Conservation (phyloP, 92 coral and sea anemone species). For the Palythoa grandis region DNA sequence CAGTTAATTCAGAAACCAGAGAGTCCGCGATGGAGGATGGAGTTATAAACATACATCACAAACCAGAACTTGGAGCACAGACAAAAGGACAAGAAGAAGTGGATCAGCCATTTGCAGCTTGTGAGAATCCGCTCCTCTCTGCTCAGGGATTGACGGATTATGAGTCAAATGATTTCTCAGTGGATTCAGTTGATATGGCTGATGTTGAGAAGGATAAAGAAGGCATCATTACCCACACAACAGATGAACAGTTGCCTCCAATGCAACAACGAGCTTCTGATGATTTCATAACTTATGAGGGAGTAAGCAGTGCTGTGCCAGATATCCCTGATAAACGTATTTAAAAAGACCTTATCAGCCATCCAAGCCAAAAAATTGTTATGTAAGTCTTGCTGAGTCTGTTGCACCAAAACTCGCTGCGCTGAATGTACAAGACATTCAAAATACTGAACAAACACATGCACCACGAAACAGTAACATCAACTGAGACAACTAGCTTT, state of each 20-base stretch:
- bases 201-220: not conserved
- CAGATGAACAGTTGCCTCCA: not conserved
- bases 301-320: conserved; percentile 6
- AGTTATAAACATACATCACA: not conserved
- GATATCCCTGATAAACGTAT: not conserved
- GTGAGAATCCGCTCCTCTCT: not conserved
- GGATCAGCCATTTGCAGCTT: not conserved
- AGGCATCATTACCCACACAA: not conserved
- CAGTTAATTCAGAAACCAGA: not conserved
- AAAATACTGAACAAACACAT: not conserved
- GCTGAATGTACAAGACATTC: conserved; percentile 29
- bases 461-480: not conserved
- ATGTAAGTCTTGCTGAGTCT: conserved; percentile 58
- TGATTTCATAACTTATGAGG: not conserved
- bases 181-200: not conserved
- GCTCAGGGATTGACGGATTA: not conserved
- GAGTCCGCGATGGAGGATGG: not conserved
- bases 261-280: not conserved
- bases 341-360: conserved; percentile 19
- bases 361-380: conserved; percentile 43
- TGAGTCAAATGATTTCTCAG: not conserved
- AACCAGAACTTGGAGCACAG: conserved; percentile 14
- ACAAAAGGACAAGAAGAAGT: conserved; percentile 14
- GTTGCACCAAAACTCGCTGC: conserved; percentile 69
- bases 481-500: not conserved